A percentile compares a stretch with the other conserved stretches of the same genome.
phyloP scores from a whole-genome alignment of 2,888 invertebrate species.

The Amphipyra tragopoginis region DNA sequence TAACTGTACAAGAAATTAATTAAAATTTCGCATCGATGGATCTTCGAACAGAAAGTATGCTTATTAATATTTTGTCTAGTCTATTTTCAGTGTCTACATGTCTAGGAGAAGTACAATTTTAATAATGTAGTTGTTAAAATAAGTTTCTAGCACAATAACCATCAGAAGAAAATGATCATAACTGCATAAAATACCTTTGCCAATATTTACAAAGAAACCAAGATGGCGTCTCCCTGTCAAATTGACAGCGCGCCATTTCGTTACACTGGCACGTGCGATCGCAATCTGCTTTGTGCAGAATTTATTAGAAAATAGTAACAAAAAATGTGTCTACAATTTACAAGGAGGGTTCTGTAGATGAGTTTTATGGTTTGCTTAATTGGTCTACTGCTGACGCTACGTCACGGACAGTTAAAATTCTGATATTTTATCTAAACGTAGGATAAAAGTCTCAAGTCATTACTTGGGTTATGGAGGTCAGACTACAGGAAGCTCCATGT shows the following conservation, averaged over 20 bases:
- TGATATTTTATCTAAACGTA: too few species aligned
- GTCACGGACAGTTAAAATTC: too few species aligned
- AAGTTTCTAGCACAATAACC: background rate
- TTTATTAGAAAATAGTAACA: conserved; percentile 17
- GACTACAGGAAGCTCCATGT: too few species aligned
- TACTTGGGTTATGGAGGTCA: too few species aligned
- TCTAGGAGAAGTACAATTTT: background rate
- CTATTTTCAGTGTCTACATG: background rate
- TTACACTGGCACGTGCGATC: conserved; percentile 44
- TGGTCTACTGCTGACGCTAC: too few species aligned
- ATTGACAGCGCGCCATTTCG: conserved; percentile 53
- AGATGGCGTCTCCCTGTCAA: conserved; percentile 55
- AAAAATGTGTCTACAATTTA: conserved; percentile 9
- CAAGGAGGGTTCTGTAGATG: conserved; percentile 29
- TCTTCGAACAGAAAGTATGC: background rate
- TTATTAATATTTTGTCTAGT: background rate
- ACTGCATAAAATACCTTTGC: background rate
- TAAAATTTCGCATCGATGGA: conserved; percentile 18
- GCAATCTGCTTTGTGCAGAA: conserved; percentile 45
- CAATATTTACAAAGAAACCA: conserved; percentile 29
- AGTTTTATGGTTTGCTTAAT: background rate
- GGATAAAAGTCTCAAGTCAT: too few species aligned
- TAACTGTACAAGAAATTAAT: conserved; percentile 1
- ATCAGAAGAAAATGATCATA: background rate
- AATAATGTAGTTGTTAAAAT: background rate